Evolutionary conservation across 2,888 invertebrate genomes (phyloP).

Genomic region (Stenolophus ochropezus): DNA sequence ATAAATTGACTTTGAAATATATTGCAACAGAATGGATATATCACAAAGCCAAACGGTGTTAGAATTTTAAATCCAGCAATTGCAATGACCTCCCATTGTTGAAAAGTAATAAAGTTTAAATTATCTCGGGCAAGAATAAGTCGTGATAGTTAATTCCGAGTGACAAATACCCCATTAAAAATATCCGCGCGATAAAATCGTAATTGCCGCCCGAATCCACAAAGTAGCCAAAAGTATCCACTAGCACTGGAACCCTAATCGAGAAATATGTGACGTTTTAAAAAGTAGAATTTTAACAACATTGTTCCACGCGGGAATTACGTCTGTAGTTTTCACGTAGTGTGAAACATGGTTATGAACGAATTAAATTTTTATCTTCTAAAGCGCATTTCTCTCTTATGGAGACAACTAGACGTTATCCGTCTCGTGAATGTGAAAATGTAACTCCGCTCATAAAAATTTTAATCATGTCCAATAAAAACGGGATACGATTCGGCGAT

Average conservation of each 20-base stretch:
- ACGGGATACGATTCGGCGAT: conserved; percentile 6
- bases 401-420: conserved; percentile 10
- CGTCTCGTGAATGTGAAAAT: conserved; percentile 1
- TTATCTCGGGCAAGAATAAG: background rate
- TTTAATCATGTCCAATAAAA: conserved; percentile 34
- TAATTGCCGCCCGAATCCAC: conserved; percentile 17
- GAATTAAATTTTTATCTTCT: conserved; percentile 39
- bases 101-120: background rate
- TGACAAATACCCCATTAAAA: conserved; percentile 5
- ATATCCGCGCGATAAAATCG: conserved; percentile 16
- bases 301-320: conserved; percentile 36
- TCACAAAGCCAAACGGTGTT: background rate
- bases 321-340: conserved; percentile 16
- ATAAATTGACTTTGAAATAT: background rate
- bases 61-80: background rate
- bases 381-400: conserved; percentile 9
- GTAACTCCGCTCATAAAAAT: conserved; percentile 11
- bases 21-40: background rate
- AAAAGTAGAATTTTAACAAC: conserved; percentile 31
- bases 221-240: conserved; percentile 17
- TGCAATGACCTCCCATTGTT: background rate
- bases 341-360: conserved; percentile 40
- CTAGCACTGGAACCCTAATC: background rate
- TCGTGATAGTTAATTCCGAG: background rate
- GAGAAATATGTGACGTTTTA: conserved; percentile 28